These are phyloP conservation scores for Chloebia gouldiae DNA, from an alignment of 2,113 vertebrate genomes.

Conservation along the genomic window DNA sequence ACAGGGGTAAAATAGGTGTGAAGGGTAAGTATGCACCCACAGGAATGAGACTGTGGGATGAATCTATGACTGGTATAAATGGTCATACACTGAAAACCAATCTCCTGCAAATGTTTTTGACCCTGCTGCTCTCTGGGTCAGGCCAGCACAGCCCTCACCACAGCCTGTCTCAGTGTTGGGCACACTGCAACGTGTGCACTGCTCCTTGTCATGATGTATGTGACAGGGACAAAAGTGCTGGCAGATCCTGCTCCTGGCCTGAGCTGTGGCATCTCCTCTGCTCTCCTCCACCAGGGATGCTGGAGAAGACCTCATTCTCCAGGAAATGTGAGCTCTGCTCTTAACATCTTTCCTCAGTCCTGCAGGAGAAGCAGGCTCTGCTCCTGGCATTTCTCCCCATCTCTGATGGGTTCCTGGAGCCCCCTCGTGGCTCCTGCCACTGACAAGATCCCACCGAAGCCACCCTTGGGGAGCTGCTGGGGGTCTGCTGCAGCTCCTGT, in stretches of 20 bases:
- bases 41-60: not conserved
- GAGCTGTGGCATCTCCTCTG: not conserved
- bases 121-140: not conserved
- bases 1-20: not conserved
- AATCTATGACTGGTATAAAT: not conserved
- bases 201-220: not conserved
- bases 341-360: not conserved
- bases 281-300: not conserved
- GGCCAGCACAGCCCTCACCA: not conserved
- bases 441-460: not conserved
- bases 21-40: not conserved
- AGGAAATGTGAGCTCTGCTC: not conserved
- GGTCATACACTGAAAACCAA: not conserved
- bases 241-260: not conserved
- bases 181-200: not conserved
- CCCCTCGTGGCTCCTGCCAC: slow-evolving; percentile 42
- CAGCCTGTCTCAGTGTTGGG: not conserved
- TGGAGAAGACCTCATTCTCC: not conserved
- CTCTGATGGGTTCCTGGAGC: slow-evolving; percentile 42
- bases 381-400: not conserved
- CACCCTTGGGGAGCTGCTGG: not conserved
- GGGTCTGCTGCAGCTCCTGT: not conserved
- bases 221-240: not conserved
- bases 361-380: not conserved
- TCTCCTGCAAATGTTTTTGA: not conserved